Evolutionary conservation across 2,113 vertebrate genomes (phyloP), one percentile per base, ranked within the genome.

Genomic region (Orthonyx spaldingii): DNA sequence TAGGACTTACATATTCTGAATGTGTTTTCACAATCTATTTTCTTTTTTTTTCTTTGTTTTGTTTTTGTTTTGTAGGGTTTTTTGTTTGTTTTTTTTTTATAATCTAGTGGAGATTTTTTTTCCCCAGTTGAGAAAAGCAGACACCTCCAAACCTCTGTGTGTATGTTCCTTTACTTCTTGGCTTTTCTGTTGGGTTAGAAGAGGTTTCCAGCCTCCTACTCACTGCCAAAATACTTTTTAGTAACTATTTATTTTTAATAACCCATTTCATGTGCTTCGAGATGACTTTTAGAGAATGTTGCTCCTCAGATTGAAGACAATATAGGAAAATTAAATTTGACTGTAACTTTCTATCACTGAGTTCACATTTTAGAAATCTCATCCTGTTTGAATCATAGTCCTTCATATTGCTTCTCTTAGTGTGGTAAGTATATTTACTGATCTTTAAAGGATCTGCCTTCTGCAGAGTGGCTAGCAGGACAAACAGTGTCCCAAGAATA

Each of bases 21-120:
- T 44, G 11, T 75, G 19, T 56, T 91, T 82, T 84, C 53, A 59
- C 11, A 44, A 13, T 69, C 8, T 57, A 2, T 82, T 46, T 57
- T 42, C 1, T 30, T 53, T 69, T 26, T 57, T 63, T 72, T 6
- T 47, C 9, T 16, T 16, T 8, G 32, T 47, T 42, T 55, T 8
- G 6, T 46, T 9, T 14, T 33, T 2, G 3, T 32, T 79, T n/a
- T n/a, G n/a, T n/a, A n/a, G n/a, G n/a, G n/a, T n/a, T 42, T 0
- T 22, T 35, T 50, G 1, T 52, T 52, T 49, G 2, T 39, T 60
- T 47, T 26, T 28, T 59, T 47, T 80, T 77, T 22, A 60, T 9
- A 70, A 46, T 55, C 10, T 66, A 4, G 20, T 66, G 5, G 23
- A 69, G 27, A 21, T 22, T 28, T 32, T 42, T 56, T 84, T 30